Conservation (phyloP, 2,113 vertebrate species). For the Anoplopoma fimbria region DNA sequence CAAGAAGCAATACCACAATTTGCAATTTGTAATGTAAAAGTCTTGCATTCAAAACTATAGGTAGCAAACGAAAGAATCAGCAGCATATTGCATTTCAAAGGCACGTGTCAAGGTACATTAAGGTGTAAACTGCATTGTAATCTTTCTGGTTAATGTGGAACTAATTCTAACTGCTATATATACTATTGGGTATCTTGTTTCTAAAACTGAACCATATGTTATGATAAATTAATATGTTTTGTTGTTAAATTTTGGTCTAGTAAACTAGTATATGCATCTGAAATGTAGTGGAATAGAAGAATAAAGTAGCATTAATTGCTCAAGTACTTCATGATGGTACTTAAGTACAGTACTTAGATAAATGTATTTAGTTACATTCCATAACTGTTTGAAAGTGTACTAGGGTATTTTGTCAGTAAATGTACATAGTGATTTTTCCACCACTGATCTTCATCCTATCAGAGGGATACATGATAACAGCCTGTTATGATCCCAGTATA, state of each 20-base stretch:
- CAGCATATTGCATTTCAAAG: not conserved
- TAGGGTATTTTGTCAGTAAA: not conserved
- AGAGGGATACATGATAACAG: conserved; percentile 3
- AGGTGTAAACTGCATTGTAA: not conserved
- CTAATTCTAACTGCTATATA: not conserved
- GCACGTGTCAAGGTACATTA: not conserved
- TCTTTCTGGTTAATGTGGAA: not conserved
- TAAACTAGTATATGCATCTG: not conserved
- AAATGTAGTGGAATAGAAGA: not conserved
- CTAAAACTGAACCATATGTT: not conserved
- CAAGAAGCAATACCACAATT: not conserved
- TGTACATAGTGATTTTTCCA: not conserved
- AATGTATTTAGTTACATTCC: not conserved
- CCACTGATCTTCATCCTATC: not conserved
- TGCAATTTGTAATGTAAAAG: not conserved
- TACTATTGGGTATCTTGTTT: not conserved
- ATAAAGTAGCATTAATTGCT: not conserved
- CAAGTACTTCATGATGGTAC: not conserved
- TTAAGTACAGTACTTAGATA: not conserved
- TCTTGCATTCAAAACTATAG: not conserved
- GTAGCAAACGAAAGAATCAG: not conserved
- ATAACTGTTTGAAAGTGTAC: not conserved
- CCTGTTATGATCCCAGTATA: not conserved
- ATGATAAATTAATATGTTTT: not conserved
- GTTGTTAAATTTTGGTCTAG: not conserved